Evolutionary conservation across 2,888 invertebrate species (phyloP).

Genomic region (Campaea margaritaria): DNA sequence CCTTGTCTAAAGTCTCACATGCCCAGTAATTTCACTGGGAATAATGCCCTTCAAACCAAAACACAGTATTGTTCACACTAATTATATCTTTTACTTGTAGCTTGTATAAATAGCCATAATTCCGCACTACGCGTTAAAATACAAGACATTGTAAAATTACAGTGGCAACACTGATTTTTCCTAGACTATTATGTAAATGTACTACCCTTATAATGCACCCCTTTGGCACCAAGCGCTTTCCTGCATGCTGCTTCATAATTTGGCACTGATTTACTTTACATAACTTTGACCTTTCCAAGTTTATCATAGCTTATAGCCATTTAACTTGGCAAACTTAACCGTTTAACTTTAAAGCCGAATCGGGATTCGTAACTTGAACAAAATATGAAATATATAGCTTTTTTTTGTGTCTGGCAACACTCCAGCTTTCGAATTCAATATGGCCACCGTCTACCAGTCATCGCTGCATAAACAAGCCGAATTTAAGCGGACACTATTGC

Average conservation of each 20-base stretch:
- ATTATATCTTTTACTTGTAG: too few species aligned
- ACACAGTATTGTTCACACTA: too few species aligned
- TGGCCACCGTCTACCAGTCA: constrained; percentile 21
- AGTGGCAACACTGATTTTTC: background rate
- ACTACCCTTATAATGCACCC: constrained; percentile 12
- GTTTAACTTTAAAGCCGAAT: background rate
- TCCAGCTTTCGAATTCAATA: constrained; percentile 27
- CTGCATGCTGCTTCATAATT: constrained; percentile 21
- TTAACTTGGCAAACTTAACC: constrained; percentile 17
- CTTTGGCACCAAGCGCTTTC: constrained; percentile 18
- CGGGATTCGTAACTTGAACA: constrained; percentile 4
- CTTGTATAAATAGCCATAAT: too few species aligned
- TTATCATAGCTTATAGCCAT: constrained; percentile 8
- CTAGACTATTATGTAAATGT: constrained; percentile 11
- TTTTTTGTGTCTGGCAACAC: constrained; percentile 21
- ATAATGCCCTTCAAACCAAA: too few species aligned
- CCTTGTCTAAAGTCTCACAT: too few species aligned
- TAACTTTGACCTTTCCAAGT: constrained; percentile 15
- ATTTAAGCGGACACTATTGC: constrained; percentile 18
- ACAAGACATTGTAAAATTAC: background rate
- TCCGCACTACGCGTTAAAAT: too few species aligned
- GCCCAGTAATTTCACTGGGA: too few species aligned
- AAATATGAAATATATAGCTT: constrained; percentile 19
- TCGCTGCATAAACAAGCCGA: constrained; percentile 25
- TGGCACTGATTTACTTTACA: constrained; percentile 19